Conservation (phyloP, 2,888 invertebrate genomes). For the Caenorhabditis sulstoni region DNA sequence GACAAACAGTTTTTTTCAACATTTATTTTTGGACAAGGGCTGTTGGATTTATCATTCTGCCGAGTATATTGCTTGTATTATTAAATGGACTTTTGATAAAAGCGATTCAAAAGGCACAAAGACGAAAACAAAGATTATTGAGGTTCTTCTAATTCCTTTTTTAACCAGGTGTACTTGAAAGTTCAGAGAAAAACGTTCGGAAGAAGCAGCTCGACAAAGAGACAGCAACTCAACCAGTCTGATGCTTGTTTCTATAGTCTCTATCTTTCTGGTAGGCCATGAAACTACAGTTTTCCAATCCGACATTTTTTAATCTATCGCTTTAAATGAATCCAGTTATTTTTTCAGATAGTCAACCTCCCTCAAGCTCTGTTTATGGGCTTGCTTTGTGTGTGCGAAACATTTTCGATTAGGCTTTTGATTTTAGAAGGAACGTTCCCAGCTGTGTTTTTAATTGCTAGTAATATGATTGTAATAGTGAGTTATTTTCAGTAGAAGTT, state of each 20-base stretch:
- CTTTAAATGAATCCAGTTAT: no score
- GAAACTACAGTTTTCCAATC: no score
- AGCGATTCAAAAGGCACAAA: slow-evolving; percentile 90
- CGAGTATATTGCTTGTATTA: slow-evolving; percentile 91
- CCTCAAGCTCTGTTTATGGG: slow-evolving; percentile 81
- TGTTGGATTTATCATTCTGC: slow-evolving; percentile 92
- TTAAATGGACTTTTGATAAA: slow-evolving; percentile 91
- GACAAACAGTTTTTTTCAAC: slow-evolving; percentile 87
- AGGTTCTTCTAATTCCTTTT: slow-evolving; percentile 80
- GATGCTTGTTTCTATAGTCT: slow-evolving; percentile 82
- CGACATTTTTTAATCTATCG: no score
- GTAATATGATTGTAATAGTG: slow-evolving; percentile 89
- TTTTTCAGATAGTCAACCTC: slow-evolving; percentile 81
- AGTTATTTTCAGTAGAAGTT: slow-evolving; percentile 14
- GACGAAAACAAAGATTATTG: slow-evolving; percentile 87
- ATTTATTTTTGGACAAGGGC: slow-evolving; percentile 87
- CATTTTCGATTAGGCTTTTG: slow-evolving; percentile 70
- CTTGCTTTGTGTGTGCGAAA: slow-evolving; percentile 75
- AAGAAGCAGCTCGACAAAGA: slow-evolving; percentile 78
- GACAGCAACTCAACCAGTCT: slow-evolving; percentile 81
- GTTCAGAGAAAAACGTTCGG: slow-evolving; percentile 77
- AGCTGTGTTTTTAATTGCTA: slow-evolving; percentile 73
- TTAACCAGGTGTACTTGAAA: neutral
- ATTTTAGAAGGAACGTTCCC: slow-evolving; percentile 74
- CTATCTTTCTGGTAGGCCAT: slow-evolving; percentile 81